Evolutionary conservation across 2,888 invertebrate genomes (phyloP).

Genomic region (Parelbella ahira): DNA sequence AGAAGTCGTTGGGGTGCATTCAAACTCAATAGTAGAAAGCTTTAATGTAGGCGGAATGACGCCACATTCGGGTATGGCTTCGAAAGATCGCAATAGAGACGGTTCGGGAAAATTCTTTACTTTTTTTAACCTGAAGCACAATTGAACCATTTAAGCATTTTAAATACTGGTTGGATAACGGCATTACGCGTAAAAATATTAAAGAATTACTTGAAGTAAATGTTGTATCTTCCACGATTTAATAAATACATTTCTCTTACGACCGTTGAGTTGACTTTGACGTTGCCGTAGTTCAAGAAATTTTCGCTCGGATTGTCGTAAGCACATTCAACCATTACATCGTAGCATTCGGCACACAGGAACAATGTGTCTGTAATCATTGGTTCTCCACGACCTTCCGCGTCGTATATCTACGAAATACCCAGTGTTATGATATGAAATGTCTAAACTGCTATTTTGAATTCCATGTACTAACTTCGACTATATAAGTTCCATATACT

Average conservation of each 20-base stretch:
- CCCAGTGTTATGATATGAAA: too few relatives aligned
- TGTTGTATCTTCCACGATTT: constrained; percentile 80
- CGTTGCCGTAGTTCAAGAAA: constrained; percentile 77
- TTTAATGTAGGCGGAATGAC: constrained; percentile 51
- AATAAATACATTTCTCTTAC: constrained; percentile 67
- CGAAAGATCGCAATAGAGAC: constrained; percentile 56
- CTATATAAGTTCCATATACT: too few relatives aligned
- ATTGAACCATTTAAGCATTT: not conserved
- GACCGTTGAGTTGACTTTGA: constrained; percentile 77
- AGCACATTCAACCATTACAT: constrained; percentile 78
- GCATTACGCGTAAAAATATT: not conserved
- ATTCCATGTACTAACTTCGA: too few relatives aligned
- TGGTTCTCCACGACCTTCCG: constrained; percentile 61
- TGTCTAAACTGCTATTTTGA: too few relatives aligned
- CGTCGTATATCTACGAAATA: constrained; percentile 63
- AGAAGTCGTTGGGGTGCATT: constrained; percentile 64
- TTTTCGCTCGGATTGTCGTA: constrained; percentile 63
- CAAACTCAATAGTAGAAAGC: constrained; percentile 53
- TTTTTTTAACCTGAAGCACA: constrained; percentile 55
- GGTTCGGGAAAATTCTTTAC: constrained; percentile 71
- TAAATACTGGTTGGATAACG: too few relatives aligned
- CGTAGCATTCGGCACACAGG: constrained; percentile 81
- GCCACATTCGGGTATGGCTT: constrained; percentile 55
- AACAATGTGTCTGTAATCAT: constrained; percentile 62
- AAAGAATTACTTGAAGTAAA: constrained; percentile 72